Percentiles rank a stretch among this genome's conserved stretches.
phyloP scores from a whole-genome alignment of 2,888 invertebrate genomes.

The Brenthis ino region DNA sequence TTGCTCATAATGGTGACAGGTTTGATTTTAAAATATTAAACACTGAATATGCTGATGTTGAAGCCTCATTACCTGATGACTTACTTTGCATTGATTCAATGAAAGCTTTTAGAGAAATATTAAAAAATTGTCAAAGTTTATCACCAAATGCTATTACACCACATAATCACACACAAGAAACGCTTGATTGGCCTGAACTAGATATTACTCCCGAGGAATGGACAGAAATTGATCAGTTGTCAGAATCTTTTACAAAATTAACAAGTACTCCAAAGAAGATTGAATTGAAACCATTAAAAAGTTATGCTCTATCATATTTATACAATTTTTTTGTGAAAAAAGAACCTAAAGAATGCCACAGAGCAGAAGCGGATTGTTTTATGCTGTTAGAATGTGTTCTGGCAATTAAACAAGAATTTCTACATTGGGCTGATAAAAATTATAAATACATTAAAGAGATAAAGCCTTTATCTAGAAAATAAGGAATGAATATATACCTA shows the following conservation, averaged over 20 bases:
- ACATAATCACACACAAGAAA: not conserved
- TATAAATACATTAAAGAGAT: conserved; percentile 44
- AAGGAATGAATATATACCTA: too few relatives aligned
- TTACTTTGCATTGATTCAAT: conserved; percentile 87
- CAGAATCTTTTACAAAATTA: conserved; percentile 51
- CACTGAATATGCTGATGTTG: conserved; percentile 78
- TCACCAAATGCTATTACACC: too few relatives aligned
- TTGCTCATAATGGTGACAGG: conserved; percentile 88
- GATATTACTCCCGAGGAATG: conserved; percentile 34
- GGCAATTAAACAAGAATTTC: conserved; percentile 79
- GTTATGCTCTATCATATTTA: conserved; percentile 78
- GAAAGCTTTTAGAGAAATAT: conserved; percentile 80
- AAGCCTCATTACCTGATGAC: conserved; percentile 70
- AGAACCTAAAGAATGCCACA: conserved; percentile 77
- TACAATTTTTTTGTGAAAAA: conserved; percentile 79
- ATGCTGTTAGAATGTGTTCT: conserved; percentile 84
- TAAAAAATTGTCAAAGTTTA: conserved; percentile 2
- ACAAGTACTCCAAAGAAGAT: conserved; percentile 36
- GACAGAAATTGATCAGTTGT: conserved; percentile 41
- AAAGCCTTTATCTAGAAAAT: conserved; percentile 1
- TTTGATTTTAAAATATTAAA: conserved; percentile 91
- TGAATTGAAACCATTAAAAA: conserved; percentile 26
- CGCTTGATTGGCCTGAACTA: conserved; percentile 26
- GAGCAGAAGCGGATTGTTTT: conserved; percentile 86
- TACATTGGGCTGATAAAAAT: conserved; percentile 74